Percentiles rank a stretch among this genome's conserved stretches.
phyloP scores from a whole-genome alignment of 2,113 vertebrate genomes.

The Harpagus bidentatus region DNA sequence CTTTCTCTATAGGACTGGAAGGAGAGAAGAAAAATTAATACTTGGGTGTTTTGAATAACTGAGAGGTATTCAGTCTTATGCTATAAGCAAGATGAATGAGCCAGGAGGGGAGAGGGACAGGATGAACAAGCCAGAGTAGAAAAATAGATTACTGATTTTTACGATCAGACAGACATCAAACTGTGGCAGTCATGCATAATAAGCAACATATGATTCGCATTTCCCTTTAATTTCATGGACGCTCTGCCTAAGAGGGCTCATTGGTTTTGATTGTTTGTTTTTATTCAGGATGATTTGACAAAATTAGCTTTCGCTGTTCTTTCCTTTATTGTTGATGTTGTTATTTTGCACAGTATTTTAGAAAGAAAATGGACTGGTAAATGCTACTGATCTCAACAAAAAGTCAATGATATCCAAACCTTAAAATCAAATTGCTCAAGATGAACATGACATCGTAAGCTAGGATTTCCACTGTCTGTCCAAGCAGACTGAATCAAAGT shows the following conservation, averaged over 20 bases:
- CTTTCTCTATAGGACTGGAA: not conserved
- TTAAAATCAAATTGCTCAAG: not conserved
- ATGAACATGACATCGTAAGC: not conserved
- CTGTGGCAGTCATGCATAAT: conserved; percentile 9
- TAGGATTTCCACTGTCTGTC: not conserved
- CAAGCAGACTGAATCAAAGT: not conserved
- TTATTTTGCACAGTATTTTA: conserved; percentile 11
- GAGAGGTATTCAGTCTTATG: not conserved
- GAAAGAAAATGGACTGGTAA: not conserved
- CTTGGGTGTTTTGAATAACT: not conserved
- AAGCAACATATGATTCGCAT: conserved; percentile 50
- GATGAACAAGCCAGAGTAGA: not conserved
- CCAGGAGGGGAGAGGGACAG: not conserved
- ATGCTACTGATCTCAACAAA: not conserved
- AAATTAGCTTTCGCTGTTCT: not conserved
- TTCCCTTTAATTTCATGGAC: conserved; percentile 30
- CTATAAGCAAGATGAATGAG: not conserved
- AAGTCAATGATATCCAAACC: not conserved
- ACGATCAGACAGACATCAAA: conserved; percentile 19
- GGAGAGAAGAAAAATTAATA: not conserved
- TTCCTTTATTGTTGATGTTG: not conserved
- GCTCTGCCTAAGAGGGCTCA: conserved; percentile 11
- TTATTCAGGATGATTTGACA: conserved; percentile 22
- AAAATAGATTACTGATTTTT: conserved; percentile 27
- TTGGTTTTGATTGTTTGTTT: conserved; percentile 55